Conservation (phyloP, 2,797 vertebrate species). For the Hoplostethus atlanticus region DNA sequence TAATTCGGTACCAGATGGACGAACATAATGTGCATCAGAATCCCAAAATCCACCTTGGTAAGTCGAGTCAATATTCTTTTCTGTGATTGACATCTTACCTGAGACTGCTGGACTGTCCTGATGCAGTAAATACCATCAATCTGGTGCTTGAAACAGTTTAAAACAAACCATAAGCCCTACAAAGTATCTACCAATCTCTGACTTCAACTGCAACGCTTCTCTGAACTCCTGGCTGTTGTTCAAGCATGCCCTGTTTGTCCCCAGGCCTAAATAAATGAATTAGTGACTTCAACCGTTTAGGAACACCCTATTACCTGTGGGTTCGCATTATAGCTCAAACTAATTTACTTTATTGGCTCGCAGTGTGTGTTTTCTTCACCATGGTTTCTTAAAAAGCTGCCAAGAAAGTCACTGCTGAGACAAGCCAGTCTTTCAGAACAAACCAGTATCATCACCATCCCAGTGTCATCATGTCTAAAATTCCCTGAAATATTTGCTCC, state of each 20-base stretch:
- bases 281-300: slow-evolving; percentile 28
- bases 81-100: background rate
- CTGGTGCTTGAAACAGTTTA: background rate
- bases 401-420: slow-evolving; percentile 44
- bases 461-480: slow-evolving; percentile 52
- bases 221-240: slow-evolving; percentile 6
- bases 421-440: slow-evolving; percentile 65
- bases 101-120: background rate
- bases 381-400: slow-evolving; percentile 52
- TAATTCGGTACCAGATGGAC: too few species aligned
- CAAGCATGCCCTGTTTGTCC: slow-evolving; percentile 2
- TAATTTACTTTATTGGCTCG: slow-evolving; percentile 57
- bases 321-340: slow-evolving; percentile 52
- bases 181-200: background rate
- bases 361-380: slow-evolving; percentile 53
- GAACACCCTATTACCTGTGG: slow-evolving; percentile 57
- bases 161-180: background rate
- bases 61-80: background rate
- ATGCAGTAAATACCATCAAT: slow-evolving; percentile 1
- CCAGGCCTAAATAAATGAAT: slow-evolving; percentile 41
- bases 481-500: slow-evolving; percentile 41
- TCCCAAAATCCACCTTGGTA: background rate
- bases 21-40: background rate
- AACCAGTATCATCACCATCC: slow-evolving; percentile 59
- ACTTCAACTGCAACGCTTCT: background rate